These are phyloP conservation scores for Meandrina meandrites DNA, from an alignment of 92 coral and sea anemone genomes.

Conservation along the genomic window DNA sequence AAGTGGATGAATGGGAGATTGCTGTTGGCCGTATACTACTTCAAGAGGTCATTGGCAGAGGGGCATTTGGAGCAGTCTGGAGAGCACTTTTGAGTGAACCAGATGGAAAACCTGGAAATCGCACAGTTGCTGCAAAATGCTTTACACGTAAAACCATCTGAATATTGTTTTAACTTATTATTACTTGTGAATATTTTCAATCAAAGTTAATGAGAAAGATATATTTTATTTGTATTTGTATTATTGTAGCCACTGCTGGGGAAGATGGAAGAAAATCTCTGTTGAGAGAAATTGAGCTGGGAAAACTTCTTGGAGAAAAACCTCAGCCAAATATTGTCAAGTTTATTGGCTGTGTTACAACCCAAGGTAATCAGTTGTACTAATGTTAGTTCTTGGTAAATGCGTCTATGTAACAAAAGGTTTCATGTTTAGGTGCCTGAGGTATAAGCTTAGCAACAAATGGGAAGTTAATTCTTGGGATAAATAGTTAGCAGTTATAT, in stretches of 20 bases:
- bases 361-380: neutral
- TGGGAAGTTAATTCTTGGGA: too few relatives aligned
- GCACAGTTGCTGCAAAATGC: slow-evolving; percentile 4
- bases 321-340: neutral
- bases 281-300: slow-evolving; percentile 21
- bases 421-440: too few relatives aligned
- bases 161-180: neutral
- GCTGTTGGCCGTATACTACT: neutral
- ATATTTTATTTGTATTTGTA: neutral
- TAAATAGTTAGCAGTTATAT: too few relatives aligned
- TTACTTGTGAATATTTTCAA: neutral
- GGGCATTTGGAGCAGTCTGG: slow-evolving; percentile 29
- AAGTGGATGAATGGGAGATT: slow-evolving; percentile 15
- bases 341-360: slow-evolving; percentile 22
- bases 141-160: slow-evolving; percentile 6
- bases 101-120: slow-evolving; percentile 5
- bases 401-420: too few relatives aligned
- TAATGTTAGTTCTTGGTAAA: neutral
- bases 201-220: neutral
- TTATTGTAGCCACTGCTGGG: slow-evolving; percentile 14
- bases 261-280: slow-evolving; percentile 12
- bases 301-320: neutral
- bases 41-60: slow-evolving; percentile 22
- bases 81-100: neutral
- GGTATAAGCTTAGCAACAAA: too few relatives aligned